Base-by-base conservation (phyloP, 2,888 invertebrate genomes). In the Drosophila tripunctata region DNA sequence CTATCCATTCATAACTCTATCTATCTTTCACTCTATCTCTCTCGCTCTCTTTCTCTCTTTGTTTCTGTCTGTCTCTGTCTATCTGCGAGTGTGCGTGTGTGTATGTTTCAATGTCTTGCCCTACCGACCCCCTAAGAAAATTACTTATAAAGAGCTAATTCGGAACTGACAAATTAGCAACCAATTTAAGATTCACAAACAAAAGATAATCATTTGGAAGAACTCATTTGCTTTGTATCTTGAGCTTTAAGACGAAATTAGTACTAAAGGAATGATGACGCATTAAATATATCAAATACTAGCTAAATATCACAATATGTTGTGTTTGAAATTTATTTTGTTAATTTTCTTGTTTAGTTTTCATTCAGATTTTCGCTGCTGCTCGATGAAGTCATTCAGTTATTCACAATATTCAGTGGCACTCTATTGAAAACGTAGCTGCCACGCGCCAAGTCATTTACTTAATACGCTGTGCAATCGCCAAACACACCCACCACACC, bases 211-310 rank as follows among this genome's bases (percentile, higher is more conserved):
- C 61, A 82, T 82, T 82, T 71, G 82, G 69, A 78, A 52, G 14
- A 43, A 78, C 55, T 74, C 60, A 82, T 82, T 85, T 85, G 84
- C 84, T 85, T 85, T 85, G 87, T 82, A 73, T 87, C 81, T 80
- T 82, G 56, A 79, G 55, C 48, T 67, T 62, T 65, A 47, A 58
- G 40, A 60, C 35, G 52, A 67, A 48, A 30, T 47, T 73, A 79
- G 79, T 66, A 47, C 76, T 83, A 24, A 83, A 61, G 43, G 60
- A 69, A 75, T 68, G 58, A 36, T 35, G 52, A 45, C 54, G 47
- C 35, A 52, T 45, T 60, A 31, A 30, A 50, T 40, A 54, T 36
- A 45, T 21, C 24, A 21, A 33, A 33, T 48, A 50, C 54, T 67
- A 63, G 58, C 50, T 5, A 43, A 41, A 24, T 27, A 22, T 45